A percentile compares a stretch with the other conserved stretches of the same genome.
phyloP scores from a whole-genome alignment of 2,797 vertebrate genomes.

The Mallotus villosus region DNA sequence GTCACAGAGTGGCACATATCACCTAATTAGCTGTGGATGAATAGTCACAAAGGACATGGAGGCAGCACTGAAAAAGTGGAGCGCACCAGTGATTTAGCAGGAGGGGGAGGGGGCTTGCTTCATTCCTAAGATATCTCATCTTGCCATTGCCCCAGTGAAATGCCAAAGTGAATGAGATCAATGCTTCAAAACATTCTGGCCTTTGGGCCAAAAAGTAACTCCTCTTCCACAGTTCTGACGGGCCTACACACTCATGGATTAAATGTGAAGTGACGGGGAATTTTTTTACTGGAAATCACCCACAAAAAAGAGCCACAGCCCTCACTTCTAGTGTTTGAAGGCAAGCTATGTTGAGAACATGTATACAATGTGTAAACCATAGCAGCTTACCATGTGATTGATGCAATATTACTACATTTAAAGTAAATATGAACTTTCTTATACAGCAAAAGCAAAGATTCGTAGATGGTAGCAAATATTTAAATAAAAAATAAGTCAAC shows the following conservation, averaged over 20 bases:
- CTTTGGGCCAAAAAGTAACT: constrained; percentile 20
- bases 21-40: neutral
- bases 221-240: constrained; percentile 11
- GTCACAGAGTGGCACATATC: too few relatives aligned
- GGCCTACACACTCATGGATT: neutral
- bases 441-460: too few relatives aligned
- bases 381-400: too few relatives aligned
- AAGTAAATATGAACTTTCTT: too few relatives aligned
- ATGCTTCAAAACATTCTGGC: neutral
- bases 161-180: constrained; percentile 33
- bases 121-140: neutral
- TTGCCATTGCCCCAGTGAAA: neutral
- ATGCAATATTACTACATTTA: too few relatives aligned
- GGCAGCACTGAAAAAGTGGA: neutral
- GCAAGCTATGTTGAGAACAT: too few relatives aligned
- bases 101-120: neutral
- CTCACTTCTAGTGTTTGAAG: neutral
- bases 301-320: neutral
- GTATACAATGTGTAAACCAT: too few relatives aligned
- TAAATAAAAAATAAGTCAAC: too few relatives aligned
- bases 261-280: constrained; percentile 11
- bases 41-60: neutral
- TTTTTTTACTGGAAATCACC: neutral
- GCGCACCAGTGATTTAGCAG: constrained; percentile 2
- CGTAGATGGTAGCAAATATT: too few relatives aligned